Evolutionary conservation across 2,113 vertebrate species (phyloP).

Genomic region (Mesitornis unicolor): DNA sequence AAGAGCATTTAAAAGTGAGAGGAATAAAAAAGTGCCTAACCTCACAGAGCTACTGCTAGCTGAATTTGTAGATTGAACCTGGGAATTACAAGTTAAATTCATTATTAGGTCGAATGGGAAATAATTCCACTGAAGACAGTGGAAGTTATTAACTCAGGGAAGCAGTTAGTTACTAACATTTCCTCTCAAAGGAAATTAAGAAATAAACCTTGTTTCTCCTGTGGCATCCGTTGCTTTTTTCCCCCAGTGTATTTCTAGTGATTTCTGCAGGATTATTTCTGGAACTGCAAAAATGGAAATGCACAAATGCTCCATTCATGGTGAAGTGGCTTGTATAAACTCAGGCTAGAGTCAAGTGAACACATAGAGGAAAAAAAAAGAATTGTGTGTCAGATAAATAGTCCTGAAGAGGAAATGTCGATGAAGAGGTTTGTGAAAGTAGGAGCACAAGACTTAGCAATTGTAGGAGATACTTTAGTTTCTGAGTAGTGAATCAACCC

Average conservation of each 20-base stretch:
- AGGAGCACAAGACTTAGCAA: neutral
- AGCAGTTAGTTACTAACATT: neutral
- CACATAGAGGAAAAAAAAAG: neutral
- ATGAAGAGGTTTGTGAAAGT: neutral
- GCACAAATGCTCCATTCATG: neutral
- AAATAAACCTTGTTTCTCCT: neutral
- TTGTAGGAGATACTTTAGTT: neutral
- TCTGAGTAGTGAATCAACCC: neutral
- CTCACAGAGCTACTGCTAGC: neutral
- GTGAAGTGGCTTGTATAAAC: conserved; percentile 12
- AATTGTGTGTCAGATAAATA: neutral
- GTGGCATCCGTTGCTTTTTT: neutral
- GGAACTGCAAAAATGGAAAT: neutral
- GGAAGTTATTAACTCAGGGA: neutral
- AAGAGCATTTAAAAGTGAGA: neutral
- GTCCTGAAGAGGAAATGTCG: conserved; percentile 9
- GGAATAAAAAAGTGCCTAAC: neutral
- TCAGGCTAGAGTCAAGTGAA: neutral
- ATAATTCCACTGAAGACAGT: neutral
- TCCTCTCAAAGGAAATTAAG: neutral
- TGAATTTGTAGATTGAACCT: neutral
- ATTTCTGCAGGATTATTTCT: neutral
- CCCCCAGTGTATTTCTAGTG: neutral
- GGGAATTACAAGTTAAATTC: neutral
- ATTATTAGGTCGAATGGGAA: neutral